A percentile compares a stretch with the other conserved stretches of the same genome.
Evolutionary conservation across 2,888 invertebrate species (phyloP).

Genomic region (Tiphia femorata): DNA sequence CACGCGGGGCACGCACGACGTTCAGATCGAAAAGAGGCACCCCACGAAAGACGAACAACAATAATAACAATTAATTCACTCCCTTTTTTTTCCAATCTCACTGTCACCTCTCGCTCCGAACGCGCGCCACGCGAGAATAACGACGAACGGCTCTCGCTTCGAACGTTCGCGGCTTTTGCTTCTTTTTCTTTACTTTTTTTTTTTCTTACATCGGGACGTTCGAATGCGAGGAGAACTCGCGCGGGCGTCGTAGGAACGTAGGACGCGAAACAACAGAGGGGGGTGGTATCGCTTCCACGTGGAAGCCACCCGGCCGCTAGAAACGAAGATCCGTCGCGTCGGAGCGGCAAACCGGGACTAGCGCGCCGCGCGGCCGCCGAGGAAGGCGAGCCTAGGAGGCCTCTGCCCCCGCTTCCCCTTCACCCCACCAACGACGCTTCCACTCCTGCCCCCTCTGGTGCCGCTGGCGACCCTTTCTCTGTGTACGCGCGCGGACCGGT

Average conservation of each 20-base stretch:
- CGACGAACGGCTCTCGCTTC: too few species aligned
- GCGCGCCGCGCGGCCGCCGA: conserved; percentile 53
- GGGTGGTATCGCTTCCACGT: conserved; percentile 54
- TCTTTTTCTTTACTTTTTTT: too few species aligned
- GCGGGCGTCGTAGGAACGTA: too few species aligned
- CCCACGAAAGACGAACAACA: not conserved
- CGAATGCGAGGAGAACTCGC: too few species aligned
- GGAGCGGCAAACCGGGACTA: conserved; percentile 64
- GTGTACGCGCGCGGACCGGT: conserved; percentile 13
- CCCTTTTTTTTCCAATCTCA: too few species aligned
- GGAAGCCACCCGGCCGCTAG: conserved; percentile 41
- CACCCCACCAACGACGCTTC: conserved; percentile 4
- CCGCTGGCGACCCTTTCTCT: not conserved
- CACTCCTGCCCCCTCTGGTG: not conserved
- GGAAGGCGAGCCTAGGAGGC: conserved; percentile 52
- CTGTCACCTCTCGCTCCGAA: not conserved
- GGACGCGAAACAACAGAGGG: too few species aligned
- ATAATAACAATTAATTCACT: not conserved
- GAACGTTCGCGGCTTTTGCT: too few species aligned
- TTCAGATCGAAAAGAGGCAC: too few species aligned
- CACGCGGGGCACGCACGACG: too few species aligned
- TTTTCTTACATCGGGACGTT: too few species aligned
- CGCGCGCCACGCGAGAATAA: not conserved
- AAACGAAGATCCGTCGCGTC: conserved; percentile 48
- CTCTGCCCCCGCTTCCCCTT: conserved; percentile 18